Conservation (phyloP, 2,113 vertebrate genomes). For the Panthera uncia region DNA sequence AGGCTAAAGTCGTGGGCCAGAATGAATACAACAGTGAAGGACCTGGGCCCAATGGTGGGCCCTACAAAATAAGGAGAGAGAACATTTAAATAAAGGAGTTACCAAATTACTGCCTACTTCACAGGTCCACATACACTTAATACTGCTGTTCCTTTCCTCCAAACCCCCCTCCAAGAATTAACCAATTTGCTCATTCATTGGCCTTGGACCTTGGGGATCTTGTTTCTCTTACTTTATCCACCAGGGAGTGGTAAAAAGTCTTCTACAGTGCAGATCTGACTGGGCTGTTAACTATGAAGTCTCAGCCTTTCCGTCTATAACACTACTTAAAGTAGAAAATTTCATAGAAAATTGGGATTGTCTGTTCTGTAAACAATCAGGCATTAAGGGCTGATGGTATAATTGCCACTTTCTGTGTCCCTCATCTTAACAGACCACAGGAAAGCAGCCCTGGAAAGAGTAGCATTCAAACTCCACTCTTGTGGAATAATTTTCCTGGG, state of each 20-base stretch:
- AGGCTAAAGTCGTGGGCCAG: not conserved
- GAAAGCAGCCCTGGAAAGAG: not conserved
- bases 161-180: not conserved
- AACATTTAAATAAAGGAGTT: not conserved
- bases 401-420: not conserved
- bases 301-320: not conserved
- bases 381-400: not conserved
- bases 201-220: not conserved
- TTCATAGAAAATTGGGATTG: not conserved
- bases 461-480: not conserved
- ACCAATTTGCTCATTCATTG: too few relatives aligned
- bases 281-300: not conserved
- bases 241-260: constrained; percentile 63
- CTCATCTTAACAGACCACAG: not conserved
- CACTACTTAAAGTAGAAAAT: not conserved
- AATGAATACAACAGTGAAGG: not conserved
- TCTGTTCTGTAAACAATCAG: constrained; percentile 1
- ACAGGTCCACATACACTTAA: not conserved
- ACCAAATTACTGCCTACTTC: not conserved
- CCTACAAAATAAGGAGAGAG: not conserved
- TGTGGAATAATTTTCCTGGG: too few relatives aligned
- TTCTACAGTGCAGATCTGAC: not conserved
- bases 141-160: not conserved
- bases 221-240: constrained; percentile 26
- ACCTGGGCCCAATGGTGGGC: not conserved